phyloP scores from a whole-genome alignment of 1,140 invertebrate genomes.

The Drosophila sproati region DNA sequence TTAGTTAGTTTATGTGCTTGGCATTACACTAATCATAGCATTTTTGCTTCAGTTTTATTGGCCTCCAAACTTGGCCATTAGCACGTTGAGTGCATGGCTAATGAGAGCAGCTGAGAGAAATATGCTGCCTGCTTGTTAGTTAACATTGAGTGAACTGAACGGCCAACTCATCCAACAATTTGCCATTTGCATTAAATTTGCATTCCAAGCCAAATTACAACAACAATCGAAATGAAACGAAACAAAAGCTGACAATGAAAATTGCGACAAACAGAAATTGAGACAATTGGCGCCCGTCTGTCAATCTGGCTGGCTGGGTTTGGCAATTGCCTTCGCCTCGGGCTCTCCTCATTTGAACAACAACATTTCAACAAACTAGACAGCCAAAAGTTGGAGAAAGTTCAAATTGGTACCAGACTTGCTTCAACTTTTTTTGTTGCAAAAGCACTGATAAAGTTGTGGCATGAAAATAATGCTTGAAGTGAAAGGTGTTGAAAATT shows the following conservation, averaged over 20 bases:
- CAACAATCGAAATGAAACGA: conserved; percentile 22
- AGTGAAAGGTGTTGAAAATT: too few relatives aligned
- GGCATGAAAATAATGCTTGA: too few relatives aligned
- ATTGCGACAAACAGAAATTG: conserved; percentile 56
- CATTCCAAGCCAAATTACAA: conserved; percentile 54
- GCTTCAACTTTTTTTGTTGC: conserved; percentile 38
- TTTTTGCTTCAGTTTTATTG: conserved; percentile 67
- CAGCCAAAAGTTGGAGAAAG: conserved; percentile 28
- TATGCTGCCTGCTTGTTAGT: conserved; percentile 25
- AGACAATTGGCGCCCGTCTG: conserved; percentile 65
- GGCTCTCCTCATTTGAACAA: conserved; percentile 49
- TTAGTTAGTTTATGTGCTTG: conserved; percentile 52
- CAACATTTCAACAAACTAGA: conserved; percentile 35
- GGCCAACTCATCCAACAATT: conserved; percentile 43
- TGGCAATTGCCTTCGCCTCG: conserved; percentile 46
- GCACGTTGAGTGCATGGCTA: conserved; percentile 70
- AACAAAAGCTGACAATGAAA: conserved; percentile 46
- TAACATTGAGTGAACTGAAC: conserved; percentile 41
- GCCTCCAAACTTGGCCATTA: conserved; percentile 58
- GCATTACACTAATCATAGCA: conserved; percentile 77
- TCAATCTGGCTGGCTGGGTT: background rate
- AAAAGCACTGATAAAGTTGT: conserved; percentile 11
- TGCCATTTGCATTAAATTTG: conserved; percentile 58
- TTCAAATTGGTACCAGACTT: conserved; percentile 32
- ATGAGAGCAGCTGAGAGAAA: conserved; percentile 44